Evolutionary conservation across 37 sponge, comb jelly and placozoan genomes (phyloP), one percentile per base, ranked within the genome.

Genomic region (Diacarnus erythraeanus): DNA sequence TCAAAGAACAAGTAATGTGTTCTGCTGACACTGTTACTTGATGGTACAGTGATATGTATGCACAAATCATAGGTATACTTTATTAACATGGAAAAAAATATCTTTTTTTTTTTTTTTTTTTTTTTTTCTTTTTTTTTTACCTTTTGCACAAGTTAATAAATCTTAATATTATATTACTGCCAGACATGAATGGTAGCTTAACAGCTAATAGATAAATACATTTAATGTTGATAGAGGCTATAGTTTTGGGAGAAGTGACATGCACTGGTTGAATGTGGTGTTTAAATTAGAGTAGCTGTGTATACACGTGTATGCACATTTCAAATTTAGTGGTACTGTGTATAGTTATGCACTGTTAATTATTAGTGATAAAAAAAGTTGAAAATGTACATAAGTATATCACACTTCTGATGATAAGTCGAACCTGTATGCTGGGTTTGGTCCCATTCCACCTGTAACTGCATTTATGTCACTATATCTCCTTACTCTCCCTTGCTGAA

Each of bases 401-500:
- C 42, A 71, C 43, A 41, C 72, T 40, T 71, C 72, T 39, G 72
- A 38, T 23, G 42, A 40, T 34, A n/a, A 4, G 10, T 71, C 72
- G 4, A 38, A 38, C 9, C 43, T 71, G 42, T 71, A 71, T 71
- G 25, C 42, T 8, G 41, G 25, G 38, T 36, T 37, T 6, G 3
- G 10, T 6, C 5, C 6, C 40, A 23, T 26, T 71, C 72, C 43
- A 26, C 57, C 57, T 21, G 15, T 20, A 15, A 56, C 57, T 56
- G 57, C 15, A 20, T 21, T 20, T 25, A 38, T 26, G 9, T 42
- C 51, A 38, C 73, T 43, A n/a, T 38, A n/a, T 38, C 38, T 8
- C 47, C 64, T 21, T 43, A 58, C 57, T 64, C 66, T 54, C 72
- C 83, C 40, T 74, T 22, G 22, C 33, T 57, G 42, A n/a, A 82